These are phyloP conservation scores for Drosophila lowei DNA, from an alignment of 1,140 invertebrate genomes.

Conservation along the genomic window DNA sequence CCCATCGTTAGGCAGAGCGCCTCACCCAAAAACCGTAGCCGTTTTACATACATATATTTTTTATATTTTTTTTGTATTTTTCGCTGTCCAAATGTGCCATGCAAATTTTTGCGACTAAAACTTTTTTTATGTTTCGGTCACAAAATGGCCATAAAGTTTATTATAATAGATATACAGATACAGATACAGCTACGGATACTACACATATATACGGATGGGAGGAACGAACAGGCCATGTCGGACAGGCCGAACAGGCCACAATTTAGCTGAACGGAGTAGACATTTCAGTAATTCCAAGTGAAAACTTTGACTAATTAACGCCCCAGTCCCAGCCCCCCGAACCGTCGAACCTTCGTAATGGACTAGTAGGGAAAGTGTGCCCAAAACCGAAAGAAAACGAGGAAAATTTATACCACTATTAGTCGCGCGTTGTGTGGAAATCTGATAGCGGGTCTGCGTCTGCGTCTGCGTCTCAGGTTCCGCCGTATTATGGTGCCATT, in stretches of 20 bases:
- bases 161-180: constrained; percentile 41
- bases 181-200: not conserved
- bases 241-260: constrained; percentile 12
- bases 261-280: constrained; percentile 40
- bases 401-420: constrained; percentile 60
- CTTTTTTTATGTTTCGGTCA: constrained; percentile 56
- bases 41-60: constrained; percentile 28
- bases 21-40: constrained; percentile 31
- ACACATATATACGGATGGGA: not conserved
- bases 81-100: constrained; percentile 34
- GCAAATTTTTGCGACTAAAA: constrained; percentile 40
- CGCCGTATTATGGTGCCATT: constrained; percentile 32
- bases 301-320: constrained; percentile 73
- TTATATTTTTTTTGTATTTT: constrained; percentile 12
- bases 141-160: constrained; percentile 77
- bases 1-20: constrained; percentile 9
- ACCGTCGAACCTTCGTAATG: constrained; percentile 2
- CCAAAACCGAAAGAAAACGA: constrained; percentile 3
- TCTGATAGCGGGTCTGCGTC: constrained; percentile 48
- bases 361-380: constrained; percentile 51
- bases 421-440: constrained; percentile 42
- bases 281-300: constrained; percentile 71
- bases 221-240: constrained; percentile 12
- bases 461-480: constrained; percentile 46
- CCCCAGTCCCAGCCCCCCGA: constrained; percentile 1